Percentiles rank a stretch among this genome's conserved stretches.
Evolutionary conservation across 2,113 vertebrate species (phyloP).

Genomic region (Cavia aperea): DNA sequence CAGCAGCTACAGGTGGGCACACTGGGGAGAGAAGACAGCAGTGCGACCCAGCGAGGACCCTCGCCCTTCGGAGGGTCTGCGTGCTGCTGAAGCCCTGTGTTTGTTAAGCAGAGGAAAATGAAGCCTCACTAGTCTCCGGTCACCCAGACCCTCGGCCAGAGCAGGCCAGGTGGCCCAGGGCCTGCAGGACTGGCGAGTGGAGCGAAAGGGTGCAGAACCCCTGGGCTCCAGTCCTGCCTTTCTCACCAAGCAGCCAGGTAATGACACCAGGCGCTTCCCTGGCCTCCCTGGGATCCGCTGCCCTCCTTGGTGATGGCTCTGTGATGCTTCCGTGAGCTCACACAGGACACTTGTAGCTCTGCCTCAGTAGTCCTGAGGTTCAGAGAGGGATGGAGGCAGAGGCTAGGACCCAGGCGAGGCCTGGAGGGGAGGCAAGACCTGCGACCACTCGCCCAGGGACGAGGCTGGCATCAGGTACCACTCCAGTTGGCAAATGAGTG

Average conservation of each 20-base stretch:
- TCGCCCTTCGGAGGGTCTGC: background rate
- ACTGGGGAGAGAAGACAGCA: background rate
- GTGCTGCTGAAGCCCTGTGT: background rate
- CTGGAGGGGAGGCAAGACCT: accelerated
- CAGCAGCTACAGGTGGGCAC: background rate
- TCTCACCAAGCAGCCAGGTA: background rate
- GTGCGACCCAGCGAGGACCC: background rate
- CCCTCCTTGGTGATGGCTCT: background rate
- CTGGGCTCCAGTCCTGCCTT: background rate
- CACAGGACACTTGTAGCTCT: background rate
- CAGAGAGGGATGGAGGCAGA: background rate
- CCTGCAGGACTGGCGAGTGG: background rate
- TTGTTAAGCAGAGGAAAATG: background rate
- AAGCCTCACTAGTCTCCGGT: background rate
- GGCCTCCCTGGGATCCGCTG: background rate
- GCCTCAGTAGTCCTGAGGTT: background rate
- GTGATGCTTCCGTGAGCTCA: background rate
- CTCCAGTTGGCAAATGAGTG: background rate
- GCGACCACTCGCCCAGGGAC: background rate
- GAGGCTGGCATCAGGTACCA: background rate
- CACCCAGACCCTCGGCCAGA: background rate
- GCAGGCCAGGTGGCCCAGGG: background rate
- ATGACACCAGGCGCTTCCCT: background rate
- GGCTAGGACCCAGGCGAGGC: background rate
- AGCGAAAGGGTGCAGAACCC: background rate